A percentile compares a stretch with the other conserved stretches of the same genome.
These are phyloP conservation scores for Oenanthe melanoleuca DNA, from an alignment of 2,113 vertebrate genomes.

Conservation along the genomic window DNA sequence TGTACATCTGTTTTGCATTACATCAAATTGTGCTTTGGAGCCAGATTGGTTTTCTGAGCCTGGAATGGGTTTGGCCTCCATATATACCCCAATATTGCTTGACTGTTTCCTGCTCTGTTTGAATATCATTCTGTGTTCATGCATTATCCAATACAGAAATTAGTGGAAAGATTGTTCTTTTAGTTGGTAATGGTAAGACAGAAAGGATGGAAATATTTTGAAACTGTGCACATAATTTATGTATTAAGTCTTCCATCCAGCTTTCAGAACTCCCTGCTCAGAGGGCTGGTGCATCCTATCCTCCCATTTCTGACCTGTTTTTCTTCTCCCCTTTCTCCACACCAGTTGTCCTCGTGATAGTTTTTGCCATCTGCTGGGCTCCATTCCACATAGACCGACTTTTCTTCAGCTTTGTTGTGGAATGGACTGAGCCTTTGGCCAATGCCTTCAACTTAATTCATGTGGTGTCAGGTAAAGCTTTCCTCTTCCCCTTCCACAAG, in stretches of 20 bases:
- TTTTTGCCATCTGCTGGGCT: slow-evolving; percentile 81
- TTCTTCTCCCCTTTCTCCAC: not conserved
- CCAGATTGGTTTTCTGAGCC: not conserved
- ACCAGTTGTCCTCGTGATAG: slow-evolving; percentile 76
- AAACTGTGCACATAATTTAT: not conserved
- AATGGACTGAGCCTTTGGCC: slow-evolving; percentile 80
- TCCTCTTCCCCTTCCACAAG: not conserved
- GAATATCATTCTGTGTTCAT: not conserved
- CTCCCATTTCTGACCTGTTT: not conserved
- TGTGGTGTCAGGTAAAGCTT: slow-evolving; percentile 77
- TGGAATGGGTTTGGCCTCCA: not conserved
- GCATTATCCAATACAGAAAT: not conserved
- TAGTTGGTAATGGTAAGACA: not conserved
- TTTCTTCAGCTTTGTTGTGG: slow-evolving; percentile 81
- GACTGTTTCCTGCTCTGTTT: not conserved
- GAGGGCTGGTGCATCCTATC: not conserved
- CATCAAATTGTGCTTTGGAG: not conserved
- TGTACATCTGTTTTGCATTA: not conserved
- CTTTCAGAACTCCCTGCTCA: not conserved
- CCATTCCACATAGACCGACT: slow-evolving; percentile 79
- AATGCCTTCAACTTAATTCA: slow-evolving; percentile 78
- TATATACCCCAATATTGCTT: not conserved
- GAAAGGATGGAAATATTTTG: not conserved
- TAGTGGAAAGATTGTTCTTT: not conserved
- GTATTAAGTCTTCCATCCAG: not conserved